Base-by-base conservation (phyloP, 2,888 invertebrate genomes). In the Drosophila acutilabella region DNA sequence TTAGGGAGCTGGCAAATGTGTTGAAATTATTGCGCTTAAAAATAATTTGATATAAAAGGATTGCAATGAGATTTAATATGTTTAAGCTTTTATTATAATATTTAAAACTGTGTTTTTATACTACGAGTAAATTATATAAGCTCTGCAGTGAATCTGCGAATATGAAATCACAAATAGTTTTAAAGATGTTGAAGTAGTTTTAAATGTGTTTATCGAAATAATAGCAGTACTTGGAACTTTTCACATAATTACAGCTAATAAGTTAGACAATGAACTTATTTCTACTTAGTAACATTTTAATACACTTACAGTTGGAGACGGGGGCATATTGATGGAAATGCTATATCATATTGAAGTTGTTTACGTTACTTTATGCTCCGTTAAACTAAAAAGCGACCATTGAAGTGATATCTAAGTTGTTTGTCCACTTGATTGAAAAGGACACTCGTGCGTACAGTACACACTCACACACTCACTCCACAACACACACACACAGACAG, bases 371-470 rank as follows among this genome's bases (percentile, higher is more conserved):
- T 62, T 51, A 50, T 56, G 67, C 56, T 67, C 62, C 23, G 58
- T 48, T 54, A 47, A 73, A 58, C 69, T 66, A 44, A 71, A 80
- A 76, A 72, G 64, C 64, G 48, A 59, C 69, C 68, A 62, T 50
- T 69, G 78, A 65, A 75, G 66, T 71, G 74, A 64, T 73, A 62
- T 72, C 71, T 59, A 64, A 78, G 81, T 85, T 78, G 70, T 51
- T 73, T 74, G 78, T 71, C 86, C 86, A 88, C 74, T 85, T 88
- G 78, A 86, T 75, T 82, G 76, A 77, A 83, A 82, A 51, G 64
- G 71, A 82, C 71, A 82, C 81, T 82, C 87, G 65, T 75, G 81
- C 82, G 81, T 64, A 77, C 65, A 59, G 50, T 56, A 51, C 18
- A 51, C 23, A 51, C 13, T 40, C 38, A 30, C 8, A 51, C 23